Evolutionary conservation across 2,113 vertebrate genomes (phyloP).

Genomic region (Leptosomus discolor): DNA sequence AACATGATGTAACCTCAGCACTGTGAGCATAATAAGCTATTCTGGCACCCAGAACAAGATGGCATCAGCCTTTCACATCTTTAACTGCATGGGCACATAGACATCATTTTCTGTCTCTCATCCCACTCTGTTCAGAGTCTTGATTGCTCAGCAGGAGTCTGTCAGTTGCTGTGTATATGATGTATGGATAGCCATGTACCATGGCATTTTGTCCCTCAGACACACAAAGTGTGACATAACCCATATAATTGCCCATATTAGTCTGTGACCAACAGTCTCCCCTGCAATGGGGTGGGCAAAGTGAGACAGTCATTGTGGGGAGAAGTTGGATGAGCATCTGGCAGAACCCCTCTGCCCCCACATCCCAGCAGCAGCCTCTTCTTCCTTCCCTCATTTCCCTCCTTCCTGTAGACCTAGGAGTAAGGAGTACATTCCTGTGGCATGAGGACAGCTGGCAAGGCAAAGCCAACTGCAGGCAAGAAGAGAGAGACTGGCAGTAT

Average conservation of each 20-base stretch:
- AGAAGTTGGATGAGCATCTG: not conserved
- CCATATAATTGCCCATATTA: not conserved
- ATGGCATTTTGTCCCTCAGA: not conserved
- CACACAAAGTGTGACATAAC: not conserved
- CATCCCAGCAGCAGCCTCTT: not conserved
- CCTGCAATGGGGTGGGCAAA: not conserved
- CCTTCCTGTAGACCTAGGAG: not conserved
- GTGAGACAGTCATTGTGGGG: not conserved
- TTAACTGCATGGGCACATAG: not conserved
- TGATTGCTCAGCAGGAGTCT: not conserved
- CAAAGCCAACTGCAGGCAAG: not conserved
- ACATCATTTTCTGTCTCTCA: not conserved
- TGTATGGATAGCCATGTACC: not conserved
- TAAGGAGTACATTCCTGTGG: not conserved
- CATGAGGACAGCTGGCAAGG: not conserved
- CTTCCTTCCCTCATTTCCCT: not conserved
- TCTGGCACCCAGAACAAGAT: not conserved
- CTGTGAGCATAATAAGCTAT: not conserved
- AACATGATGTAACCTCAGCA: not conserved
- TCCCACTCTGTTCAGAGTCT: not conserved
- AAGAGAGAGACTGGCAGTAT: not conserved
- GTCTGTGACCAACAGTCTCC: not conserved
- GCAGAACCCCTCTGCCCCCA: not conserved
- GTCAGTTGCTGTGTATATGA: not conserved
- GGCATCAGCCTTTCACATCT: not conserved